Percentiles rank a stretch among this genome's conserved stretches.
phyloP scores from a whole-genome alignment of 2,888 invertebrate genomes.

The Portevinia maculata region DNA sequence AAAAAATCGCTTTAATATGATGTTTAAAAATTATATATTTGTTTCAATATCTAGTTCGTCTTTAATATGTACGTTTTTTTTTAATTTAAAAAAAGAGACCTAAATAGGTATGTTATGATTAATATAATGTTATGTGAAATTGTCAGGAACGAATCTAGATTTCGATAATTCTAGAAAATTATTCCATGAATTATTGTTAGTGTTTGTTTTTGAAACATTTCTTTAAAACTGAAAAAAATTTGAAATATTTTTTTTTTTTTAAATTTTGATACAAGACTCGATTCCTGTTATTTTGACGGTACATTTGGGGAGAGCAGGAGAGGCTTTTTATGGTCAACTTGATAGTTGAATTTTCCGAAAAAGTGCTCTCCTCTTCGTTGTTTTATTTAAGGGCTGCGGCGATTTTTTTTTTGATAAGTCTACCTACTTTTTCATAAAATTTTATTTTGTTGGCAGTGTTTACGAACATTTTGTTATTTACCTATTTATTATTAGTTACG shows the following conservation, averaged over 20 bases:
- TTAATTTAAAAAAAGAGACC: constrained; percentile 30
- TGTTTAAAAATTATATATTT: constrained; percentile 41
- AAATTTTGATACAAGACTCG: constrained; percentile 38
- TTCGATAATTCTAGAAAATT: constrained; percentile 43
- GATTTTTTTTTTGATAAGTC: constrained; percentile 50
- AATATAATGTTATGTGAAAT: constrained; percentile 46
- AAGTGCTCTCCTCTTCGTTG: constrained; percentile 12
- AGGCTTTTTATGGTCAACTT: constrained; percentile 34
- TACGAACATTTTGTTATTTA: constrained; percentile 54
- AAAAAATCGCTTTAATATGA: constrained; percentile 65
- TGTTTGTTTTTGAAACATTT: constrained; percentile 19
- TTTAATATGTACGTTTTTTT: constrained; percentile 63
- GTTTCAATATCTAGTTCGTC: constrained; percentile 68
- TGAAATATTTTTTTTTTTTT: constrained; percentile 30
- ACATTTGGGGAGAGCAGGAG: constrained; percentile 10
- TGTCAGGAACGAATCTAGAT: constrained; percentile 63
- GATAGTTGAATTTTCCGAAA: constrained; percentile 39
- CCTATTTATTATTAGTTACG: constrained; percentile 37
- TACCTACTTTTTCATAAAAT: constrained; percentile 68
- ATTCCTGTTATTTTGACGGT: constrained; percentile 37
- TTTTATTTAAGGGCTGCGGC: constrained; percentile 12
- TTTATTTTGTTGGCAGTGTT: constrained; percentile 71
- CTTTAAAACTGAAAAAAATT: constrained; percentile 44
- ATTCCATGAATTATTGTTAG: constrained; percentile 18
- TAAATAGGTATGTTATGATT: constrained; percentile 48